phyloP scores from a whole-genome alignment of 2,797 vertebrate species.

The Hydrophis major region DNA sequence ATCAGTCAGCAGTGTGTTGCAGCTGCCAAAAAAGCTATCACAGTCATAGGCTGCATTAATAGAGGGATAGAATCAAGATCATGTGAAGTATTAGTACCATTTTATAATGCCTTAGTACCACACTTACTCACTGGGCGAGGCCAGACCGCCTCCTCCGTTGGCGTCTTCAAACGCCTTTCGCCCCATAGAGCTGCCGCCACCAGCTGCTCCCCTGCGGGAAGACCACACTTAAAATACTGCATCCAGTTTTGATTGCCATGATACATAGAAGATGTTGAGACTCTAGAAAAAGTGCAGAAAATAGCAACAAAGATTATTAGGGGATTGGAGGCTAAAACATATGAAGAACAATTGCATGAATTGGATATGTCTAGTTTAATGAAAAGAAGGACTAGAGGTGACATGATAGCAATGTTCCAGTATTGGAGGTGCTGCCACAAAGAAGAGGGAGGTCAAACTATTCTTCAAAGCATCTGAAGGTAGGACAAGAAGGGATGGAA shows the following conservation, averaged over 20 bases:
- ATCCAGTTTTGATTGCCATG: not conserved
- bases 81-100: not conserved
- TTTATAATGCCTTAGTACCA: not conserved
- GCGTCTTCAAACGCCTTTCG: slow-evolving; percentile 84
- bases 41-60: not conserved
- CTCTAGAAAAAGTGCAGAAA: not conserved
- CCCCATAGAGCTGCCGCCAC: slow-evolving; percentile 29
- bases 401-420: not conserved
- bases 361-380: not conserved
- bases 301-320: not conserved
- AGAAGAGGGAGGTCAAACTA: not conserved
- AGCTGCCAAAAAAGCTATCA: not conserved
- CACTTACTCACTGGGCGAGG: slow-evolving; percentile 76
- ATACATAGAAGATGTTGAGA: not conserved
- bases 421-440: not conserved
- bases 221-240: not conserved
- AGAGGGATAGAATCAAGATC: not conserved
- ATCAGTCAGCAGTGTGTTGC: not conserved
- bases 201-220: slow-evolving; percentile 68
- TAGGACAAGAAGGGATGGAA: not conserved
- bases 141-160: slow-evolving; percentile 69
- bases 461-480: not conserved
- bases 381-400: not conserved
- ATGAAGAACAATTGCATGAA: not conserved
- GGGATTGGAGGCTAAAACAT: not conserved